These are phyloP conservation scores for Nicator chloris DNA, from an alignment of 2,113 vertebrate species.

Conservation along the genomic window DNA sequence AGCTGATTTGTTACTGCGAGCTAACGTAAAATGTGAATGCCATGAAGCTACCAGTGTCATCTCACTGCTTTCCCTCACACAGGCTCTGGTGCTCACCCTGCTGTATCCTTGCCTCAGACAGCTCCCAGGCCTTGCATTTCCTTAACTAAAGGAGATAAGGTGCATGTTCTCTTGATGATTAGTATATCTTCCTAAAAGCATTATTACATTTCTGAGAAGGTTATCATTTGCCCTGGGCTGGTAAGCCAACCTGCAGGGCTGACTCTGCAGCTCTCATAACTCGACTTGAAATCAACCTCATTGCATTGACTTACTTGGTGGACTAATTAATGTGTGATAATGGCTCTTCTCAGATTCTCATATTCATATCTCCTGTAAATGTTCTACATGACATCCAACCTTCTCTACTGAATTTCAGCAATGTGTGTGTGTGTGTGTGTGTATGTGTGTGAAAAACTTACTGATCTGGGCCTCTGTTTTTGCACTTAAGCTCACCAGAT, in stretches of 20 bases:
- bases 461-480: neutral
- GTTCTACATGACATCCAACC: neutral
- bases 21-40: fast-evolving
- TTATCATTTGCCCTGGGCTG: neutral
- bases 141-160: neutral
- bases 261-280: neutral
- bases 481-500: neutral
- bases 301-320: neutral
- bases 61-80: neutral
- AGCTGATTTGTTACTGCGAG: neutral
- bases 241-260: neutral
- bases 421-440: fast-evolving
- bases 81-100: neutral
- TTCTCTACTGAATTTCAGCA: neutral
- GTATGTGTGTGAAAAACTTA: neutral
- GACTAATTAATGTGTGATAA: neutral
- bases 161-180: neutral
- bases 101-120: neutral
- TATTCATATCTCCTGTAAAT: neutral
- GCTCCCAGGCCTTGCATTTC: neutral
- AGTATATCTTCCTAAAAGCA: neutral
- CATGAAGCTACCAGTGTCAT: neutral
- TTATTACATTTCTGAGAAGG: neutral
- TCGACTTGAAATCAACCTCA: neutral
- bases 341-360: neutral